Conservation (phyloP, 2,797 vertebrate genomes). For the Sylvilagus floridanus region DNA sequence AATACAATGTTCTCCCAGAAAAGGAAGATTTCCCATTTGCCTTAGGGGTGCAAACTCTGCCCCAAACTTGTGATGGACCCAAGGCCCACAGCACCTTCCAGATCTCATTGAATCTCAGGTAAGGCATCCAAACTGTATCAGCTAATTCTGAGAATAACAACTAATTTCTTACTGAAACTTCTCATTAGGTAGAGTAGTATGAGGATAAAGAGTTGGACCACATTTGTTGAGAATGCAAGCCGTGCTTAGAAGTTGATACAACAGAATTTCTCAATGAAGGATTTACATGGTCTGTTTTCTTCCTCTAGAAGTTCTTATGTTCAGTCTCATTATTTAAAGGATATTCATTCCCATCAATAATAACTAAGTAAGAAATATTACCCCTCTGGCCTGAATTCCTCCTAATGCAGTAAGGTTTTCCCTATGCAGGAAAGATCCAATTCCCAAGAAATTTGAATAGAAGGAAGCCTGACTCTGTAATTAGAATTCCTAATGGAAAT, state of each 20-base stretch:
- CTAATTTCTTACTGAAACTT: not conserved
- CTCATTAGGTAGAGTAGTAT: not conserved
- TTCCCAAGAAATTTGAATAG: not conserved
- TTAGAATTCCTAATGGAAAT: not conserved
- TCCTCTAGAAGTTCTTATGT: not conserved
- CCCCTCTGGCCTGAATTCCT: conserved; percentile 9
- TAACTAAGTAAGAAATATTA: not conserved
- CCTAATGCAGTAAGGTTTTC: conserved; percentile 26
- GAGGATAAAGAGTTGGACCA: not conserved
- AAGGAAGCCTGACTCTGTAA: not conserved
- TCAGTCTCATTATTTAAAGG: not conserved
- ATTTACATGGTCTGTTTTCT: not conserved
- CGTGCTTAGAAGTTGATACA: not conserved
- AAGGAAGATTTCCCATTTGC: conserved; percentile 61
- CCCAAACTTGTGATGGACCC: conserved; percentile 46
- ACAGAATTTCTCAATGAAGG: not conserved
- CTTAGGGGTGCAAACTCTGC: conserved; percentile 67
- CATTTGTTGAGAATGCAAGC: not conserved
- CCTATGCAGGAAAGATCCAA: not conserved
- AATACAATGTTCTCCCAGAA: conserved; percentile 78
- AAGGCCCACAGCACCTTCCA: conserved; percentile 72
- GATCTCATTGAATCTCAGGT: conserved; percentile 79
- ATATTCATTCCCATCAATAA: not conserved
- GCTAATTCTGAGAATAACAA: not conserved
- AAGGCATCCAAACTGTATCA: conserved; percentile 17